Base-by-base conservation (phyloP, 2,797 vertebrate genomes). In the Periophthalmus magnuspinnatus region DNA sequence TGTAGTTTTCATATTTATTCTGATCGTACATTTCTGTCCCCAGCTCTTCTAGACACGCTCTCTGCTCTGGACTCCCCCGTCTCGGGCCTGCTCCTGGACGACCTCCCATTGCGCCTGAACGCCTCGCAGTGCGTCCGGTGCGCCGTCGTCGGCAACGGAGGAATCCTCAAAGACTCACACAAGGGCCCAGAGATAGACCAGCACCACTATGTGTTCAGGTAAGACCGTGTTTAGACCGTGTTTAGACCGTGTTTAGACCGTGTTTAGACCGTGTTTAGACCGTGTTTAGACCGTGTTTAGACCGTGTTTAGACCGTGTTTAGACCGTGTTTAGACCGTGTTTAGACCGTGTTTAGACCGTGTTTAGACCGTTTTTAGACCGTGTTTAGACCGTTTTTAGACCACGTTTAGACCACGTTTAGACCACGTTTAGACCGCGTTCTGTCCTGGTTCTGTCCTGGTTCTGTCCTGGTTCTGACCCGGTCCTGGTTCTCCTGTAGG, bases 201-300 rank as follows among this genome's bases (percentile, higher is more conserved):
- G 0, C 94, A 95, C 3, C 86, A 95, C 80, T 95, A 95, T 2
- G 89, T 95, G 34, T 95, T 95, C 89, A 93, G 95, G 95, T 95
- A 75, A 10, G 19, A 1, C 36, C n/a, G 7, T 32, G 16, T 17
- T 36, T 5, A 41, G 60, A 21, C 61, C 21, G 0, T 38, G 38
- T 57, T 21, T 14, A 6, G 33, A 19, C 32, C n/a, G n/a, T n/a
- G n/a, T n/a, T n/a, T n/a, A 10, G 19, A 1, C 36, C n/a, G 7
- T 32, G 16, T 17, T 36, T 5, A 41, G 60, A 21, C 61, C 21
- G 0, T 38, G 38, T 57, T 21, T 14, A 10, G 19, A 1, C 36
- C n/a, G 7, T 32, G 16, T 17, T 36, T 5, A 41, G 60, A 21
- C 61, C 21, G 0, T 38, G 38, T 57, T 21, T 14, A 6, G 33